Base-by-base conservation (phyloP, 1,140 invertebrate species). In the Procambarus clarkii region DNA sequence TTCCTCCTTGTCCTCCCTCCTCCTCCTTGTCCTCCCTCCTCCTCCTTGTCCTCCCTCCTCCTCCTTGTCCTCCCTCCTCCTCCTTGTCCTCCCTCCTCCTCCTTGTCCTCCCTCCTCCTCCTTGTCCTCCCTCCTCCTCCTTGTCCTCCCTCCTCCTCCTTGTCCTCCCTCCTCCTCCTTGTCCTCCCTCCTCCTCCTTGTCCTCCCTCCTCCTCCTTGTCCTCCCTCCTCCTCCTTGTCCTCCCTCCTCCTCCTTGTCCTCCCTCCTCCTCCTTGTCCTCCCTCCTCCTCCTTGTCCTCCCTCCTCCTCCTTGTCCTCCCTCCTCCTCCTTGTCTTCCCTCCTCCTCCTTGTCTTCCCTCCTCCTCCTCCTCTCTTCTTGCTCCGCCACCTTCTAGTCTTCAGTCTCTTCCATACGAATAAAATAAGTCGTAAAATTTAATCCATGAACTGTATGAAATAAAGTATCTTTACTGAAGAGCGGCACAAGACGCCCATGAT, bases 171-270 rank as follows among this genome's bases (percentile, higher is more conserved):
- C 50, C 8, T 24, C 11, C 34, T 82, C 46, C 34, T 24, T 44
- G n/a, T 34, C 48, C 15, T 15, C 15, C 77, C 48, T 45, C 15
- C 45, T 48, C 77, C 48, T 45, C 15, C 45, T 48, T 9, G 46
- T 45, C 15, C 45, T 4, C 48, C 7, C 44, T 24, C 13, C 34
- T 24, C 60, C 80, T 21, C 50, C 45, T 34, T 18, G 21, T 48
- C 11, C 34, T 34, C 44, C 45, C 78, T 50, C 21, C 78, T 50
- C 46, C 78, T 50, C 46, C 78, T 50, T 50, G 45, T 80, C 77
- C 77, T 79, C 77, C 77, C 77, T 79, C 78, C 78, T 80, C 78
- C 78, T 80, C 78, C 78, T 80, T 46, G 45, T 80, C 78, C 48
- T 80, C 78, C 78, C 24, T 46, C 78, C n/a, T 46, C 46, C 54